Percentiles rank a stretch among this genome's conserved stretches.
phyloP scores from a whole-genome alignment of 2,113 vertebrate genomes.

The Uria aalge region DNA sequence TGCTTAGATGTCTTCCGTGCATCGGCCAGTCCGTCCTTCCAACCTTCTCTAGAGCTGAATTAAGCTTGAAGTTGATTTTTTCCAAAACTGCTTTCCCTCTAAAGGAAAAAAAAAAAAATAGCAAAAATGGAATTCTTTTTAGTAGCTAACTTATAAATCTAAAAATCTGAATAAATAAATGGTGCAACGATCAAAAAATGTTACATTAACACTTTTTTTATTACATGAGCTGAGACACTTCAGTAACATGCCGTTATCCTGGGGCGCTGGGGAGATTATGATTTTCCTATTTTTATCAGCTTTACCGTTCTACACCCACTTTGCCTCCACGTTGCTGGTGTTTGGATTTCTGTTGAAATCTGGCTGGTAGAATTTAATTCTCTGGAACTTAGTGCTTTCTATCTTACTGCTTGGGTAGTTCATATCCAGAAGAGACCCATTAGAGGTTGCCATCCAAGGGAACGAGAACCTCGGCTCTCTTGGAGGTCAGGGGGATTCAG shows the following conservation, averaged over 20 bases:
- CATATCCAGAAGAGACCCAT: not conserved
- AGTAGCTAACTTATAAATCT: not conserved
- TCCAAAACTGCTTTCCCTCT: not conserved
- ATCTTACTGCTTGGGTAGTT: fast-evolving
- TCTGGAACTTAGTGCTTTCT: not conserved
- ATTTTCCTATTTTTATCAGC: not conserved
- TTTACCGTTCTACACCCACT: not conserved
- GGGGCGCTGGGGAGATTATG: not conserved
- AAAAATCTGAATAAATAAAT: not conserved
- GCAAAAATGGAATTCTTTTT: not conserved
- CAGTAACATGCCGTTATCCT: not conserved
- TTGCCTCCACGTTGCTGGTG: not conserved
- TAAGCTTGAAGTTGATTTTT: not conserved
- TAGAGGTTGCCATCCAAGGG: not conserved
- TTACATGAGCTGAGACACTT: not conserved
- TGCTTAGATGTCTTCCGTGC: not conserved
- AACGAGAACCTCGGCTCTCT: fast-evolving
- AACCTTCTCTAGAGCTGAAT: not conserved
- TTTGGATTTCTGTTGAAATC: not conserved
- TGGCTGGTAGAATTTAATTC: not conserved
- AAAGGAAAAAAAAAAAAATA: not conserved
- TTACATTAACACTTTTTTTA: not conserved
- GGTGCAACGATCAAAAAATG: not conserved
- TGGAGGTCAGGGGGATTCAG: not conserved
- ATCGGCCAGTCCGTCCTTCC: not conserved